phyloP scores from a whole-genome alignment of 2,797 vertebrate genomes.

The Arnoldichthys spilopterus region DNA sequence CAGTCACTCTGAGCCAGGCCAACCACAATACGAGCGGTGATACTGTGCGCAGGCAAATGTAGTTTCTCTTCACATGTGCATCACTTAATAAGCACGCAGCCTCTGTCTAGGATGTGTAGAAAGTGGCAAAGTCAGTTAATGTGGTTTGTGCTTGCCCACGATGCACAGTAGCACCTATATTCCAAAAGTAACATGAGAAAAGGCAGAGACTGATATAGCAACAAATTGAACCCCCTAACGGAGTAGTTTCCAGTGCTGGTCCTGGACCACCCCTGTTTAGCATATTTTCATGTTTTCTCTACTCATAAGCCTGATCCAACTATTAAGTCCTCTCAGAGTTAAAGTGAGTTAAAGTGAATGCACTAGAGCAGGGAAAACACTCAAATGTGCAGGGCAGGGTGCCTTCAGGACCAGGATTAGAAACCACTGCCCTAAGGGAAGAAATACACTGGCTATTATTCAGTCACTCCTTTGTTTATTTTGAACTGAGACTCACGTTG shows the following conservation, averaged over 20 bases:
- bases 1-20: slow-evolving; percentile 51
- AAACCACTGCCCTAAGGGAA: background rate
- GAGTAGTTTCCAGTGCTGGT: background rate
- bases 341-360: too few species aligned
- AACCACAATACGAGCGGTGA: slow-evolving; percentile 56
- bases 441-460: slow-evolving; percentile 21
- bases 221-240: background rate
- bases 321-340: background rate
- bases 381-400: background rate
- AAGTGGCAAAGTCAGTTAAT: slow-evolving; percentile 39
- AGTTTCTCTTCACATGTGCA: slow-evolving; percentile 44
- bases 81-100: slow-evolving; percentile 51
- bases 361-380: background rate
- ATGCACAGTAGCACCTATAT: slow-evolving; percentile 53
- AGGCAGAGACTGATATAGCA: background rate
- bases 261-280: background rate
- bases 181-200: slow-evolving; percentile 50
- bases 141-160: slow-evolving; percentile 50
- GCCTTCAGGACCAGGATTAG: background rate
- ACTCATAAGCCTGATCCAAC: background rate
- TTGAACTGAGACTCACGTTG: slow-evolving; percentile 7
- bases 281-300: background rate
- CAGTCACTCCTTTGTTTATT: slow-evolving; percentile 26
- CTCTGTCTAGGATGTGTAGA: slow-evolving; percentile 26
- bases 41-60: slow-evolving; percentile 40